A percentile compares a stretch with the other conserved stretches of the same genome.
These are phyloP conservation scores for Oligia latruncula DNA, from an alignment of 2,888 invertebrate genomes.

Conservation along the genomic window DNA sequence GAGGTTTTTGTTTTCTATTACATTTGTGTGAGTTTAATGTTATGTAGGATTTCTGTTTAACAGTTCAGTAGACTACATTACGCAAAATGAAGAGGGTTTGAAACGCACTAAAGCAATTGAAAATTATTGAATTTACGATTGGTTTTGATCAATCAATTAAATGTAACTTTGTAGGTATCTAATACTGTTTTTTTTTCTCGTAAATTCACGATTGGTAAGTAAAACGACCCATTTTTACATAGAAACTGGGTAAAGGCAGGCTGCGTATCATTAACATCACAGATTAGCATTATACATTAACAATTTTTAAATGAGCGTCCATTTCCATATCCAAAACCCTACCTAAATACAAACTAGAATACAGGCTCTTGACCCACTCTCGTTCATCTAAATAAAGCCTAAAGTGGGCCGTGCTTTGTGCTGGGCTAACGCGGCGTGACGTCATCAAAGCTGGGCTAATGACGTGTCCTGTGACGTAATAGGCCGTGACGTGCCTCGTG, in stretches of 20 bases:
- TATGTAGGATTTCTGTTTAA: not conserved
- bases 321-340: conserved; percentile 6
- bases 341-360: conserved; percentile 18
- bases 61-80: not conserved
- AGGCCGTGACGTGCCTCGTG: conserved; percentile 73
- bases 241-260: not conserved
- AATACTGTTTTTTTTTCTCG: not conserved
- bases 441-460: conserved; percentile 80
- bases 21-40: not conserved
- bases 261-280: not conserved
- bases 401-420: conserved; percentile 69
- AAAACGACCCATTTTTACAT: not conserved
- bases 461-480: conserved; percentile 77
- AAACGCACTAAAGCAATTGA: not conserved
- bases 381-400: conserved; percentile 68
- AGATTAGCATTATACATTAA: not conserved
- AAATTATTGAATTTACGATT: not conserved
- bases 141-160: not conserved
- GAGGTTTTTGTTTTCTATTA: conserved; percentile 6
- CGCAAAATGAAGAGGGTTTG: not conserved
- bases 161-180: no score
- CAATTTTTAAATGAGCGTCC: not conserved
- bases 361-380: conserved; percentile 70
- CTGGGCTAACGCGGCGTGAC: conserved; percentile 79
- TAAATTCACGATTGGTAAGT: no score